A percentile compares a stretch with the other conserved stretches of the same genome.
These are phyloP conservation scores for Acipenser transmontanus DNA, from an alignment of 2,797 vertebrate species.

Conservation along the genomic window DNA sequence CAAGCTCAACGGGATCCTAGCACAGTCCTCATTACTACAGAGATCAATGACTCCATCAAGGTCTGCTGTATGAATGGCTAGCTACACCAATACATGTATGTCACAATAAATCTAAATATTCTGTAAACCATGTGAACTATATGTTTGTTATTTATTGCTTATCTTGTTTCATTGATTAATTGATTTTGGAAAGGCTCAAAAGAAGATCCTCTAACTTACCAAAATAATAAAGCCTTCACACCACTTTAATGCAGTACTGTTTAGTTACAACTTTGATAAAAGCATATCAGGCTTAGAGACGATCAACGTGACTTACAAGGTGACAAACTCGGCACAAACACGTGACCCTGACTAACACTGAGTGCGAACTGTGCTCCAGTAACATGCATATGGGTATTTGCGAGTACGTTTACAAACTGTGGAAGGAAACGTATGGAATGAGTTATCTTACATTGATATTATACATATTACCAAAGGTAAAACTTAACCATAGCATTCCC, in stretches of 20 bases:
- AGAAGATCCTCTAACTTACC: constrained; percentile 40
- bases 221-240: constrained; percentile 39
- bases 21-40: constrained; percentile 48
- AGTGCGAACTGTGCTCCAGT: constrained; percentile 4
- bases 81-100: constrained; percentile 27
- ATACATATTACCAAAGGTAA: too few species aligned
- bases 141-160: constrained; percentile 45
- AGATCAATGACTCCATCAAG: constrained; percentile 46
- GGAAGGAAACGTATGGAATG: too few species aligned
- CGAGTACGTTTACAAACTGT: too few species aligned
- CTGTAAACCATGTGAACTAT: constrained; percentile 49
- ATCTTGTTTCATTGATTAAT: constrained; percentile 59
- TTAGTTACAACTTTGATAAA: constrained; percentile 53
- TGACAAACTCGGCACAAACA: constrained; percentile 36
- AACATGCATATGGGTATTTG: too few species aligned
- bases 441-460: too few species aligned
- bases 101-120: constrained; percentile 35
- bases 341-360: constrained; percentile 51
- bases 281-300: constrained; percentile 53
- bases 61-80: constrained; percentile 24
- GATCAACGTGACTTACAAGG: constrained; percentile 26
- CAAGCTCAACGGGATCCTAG: constrained; percentile 36
- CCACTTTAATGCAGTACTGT: constrained; percentile 44
- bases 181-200: constrained; percentile 55
- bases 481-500: too few species aligned